Base-by-base conservation (phyloP, 1,140 invertebrate species). In the Cyrtorhinus lividipennis region DNA sequence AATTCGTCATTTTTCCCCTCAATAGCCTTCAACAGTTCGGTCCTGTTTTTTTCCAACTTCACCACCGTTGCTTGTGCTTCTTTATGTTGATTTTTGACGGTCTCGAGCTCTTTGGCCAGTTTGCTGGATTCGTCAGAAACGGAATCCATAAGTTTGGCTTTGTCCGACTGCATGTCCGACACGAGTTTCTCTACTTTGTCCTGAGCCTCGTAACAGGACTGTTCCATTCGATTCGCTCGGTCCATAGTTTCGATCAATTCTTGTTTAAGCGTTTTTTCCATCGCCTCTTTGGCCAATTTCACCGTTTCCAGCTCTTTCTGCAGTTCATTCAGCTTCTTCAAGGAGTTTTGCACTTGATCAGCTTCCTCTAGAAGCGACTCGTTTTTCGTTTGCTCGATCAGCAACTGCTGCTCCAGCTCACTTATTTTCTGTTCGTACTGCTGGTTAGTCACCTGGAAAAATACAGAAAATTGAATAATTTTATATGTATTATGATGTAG, bases 301-400 rank as follows among this genome's bases (percentile, higher is more conserved):
- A 59, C 22, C 5, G n/a, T n/a, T 59, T 72, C 69, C 30, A 71
- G 63, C 61, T 70, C 63, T 62, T 71, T 70, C 56, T 69, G 69
- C 1, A 67, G 24, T 30, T 66, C 62, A 15, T 67, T 48, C 59
- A 67, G 66, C 48, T 48, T 56, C 68, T 81, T 79, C 65, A 80
- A 79, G 1, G 75, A 68, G 69, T 82, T 79, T 56, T 80, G 79
- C n/a, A 79, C 67, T 65, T 76, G 78, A 44, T 73, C 75, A n/a
- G 72, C 74, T 46, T 80, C 77, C 60, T 68, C 68, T 70, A 81
- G 79, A 0, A 78, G 67, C 38, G 74, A 72, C 67, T 79, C 75
- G 8, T 73, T 65, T 64, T 75, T 72, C 61, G 75, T 73, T 30
- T 73, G 69, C 67, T 81, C 78, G 56, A 76, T 73, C 1, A 70